Conservation (phyloP, 1,140 invertebrate genomes). For the Lepidurus arcticus region DNA sequence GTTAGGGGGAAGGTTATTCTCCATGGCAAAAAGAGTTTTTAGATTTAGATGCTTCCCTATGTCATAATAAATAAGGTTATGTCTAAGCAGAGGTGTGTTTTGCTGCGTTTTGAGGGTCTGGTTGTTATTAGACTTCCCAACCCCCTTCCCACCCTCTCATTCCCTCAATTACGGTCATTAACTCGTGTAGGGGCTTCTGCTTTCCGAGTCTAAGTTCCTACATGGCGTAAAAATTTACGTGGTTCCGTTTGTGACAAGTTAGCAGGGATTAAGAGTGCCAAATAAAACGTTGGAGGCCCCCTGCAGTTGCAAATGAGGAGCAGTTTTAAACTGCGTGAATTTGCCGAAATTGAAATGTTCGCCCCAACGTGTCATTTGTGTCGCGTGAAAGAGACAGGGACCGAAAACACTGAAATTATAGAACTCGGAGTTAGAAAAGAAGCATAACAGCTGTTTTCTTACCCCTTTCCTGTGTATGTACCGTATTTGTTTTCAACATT, state of each 20-base stretch:
- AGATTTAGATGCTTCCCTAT: conserved; percentile 15
- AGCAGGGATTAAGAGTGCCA: not conserved
- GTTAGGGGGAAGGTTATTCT: not conserved
- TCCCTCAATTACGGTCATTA: conserved; percentile 10
- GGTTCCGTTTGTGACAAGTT: conserved; percentile 5
- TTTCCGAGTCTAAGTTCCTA: too few relatives aligned
- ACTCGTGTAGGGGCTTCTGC: not conserved
- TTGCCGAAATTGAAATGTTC: conserved; percentile 10
- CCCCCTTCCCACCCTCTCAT: conserved; percentile 20
- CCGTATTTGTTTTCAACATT: too few relatives aligned
- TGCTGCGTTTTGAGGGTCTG: not conserved
- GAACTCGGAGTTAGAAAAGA: too few relatives aligned
- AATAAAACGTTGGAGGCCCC: not conserved
- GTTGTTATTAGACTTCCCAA: conserved; percentile 12
- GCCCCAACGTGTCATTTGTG: not conserved
- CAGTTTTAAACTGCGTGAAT: not conserved
- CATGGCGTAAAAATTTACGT: too few relatives aligned
- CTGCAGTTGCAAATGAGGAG: not conserved
- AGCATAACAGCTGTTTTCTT: too few relatives aligned
- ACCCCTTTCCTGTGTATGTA: too few relatives aligned
- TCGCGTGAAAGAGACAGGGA: not conserved
- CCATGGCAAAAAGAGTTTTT: not conserved
- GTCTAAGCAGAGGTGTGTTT: conserved; percentile 13
- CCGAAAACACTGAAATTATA: not conserved
- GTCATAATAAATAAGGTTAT: conserved; percentile 10